Conservation (phyloP, 2,888 invertebrate species). For the Thera britannica region DNA sequence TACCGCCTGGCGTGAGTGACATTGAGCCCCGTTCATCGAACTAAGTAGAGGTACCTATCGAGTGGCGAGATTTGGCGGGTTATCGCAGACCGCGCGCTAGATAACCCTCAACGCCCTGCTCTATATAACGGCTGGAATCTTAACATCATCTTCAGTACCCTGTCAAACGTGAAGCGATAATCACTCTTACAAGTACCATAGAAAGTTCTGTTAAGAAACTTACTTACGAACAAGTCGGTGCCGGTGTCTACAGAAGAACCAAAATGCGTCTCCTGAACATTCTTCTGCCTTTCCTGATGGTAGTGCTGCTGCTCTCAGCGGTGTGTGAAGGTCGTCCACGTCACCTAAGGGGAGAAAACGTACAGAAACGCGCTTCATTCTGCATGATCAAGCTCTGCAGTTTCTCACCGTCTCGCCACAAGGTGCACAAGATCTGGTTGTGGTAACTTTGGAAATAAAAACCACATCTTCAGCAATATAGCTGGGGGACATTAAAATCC, state of each 20-base stretch:
- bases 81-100: conserved; percentile 76
- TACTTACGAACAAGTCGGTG: conserved; percentile 20
- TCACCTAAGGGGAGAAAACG: conserved; percentile 52
- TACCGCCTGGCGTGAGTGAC: conserved; percentile 59
- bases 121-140: conserved; percentile 68
- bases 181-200: conserved; percentile 32
- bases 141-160: conserved; percentile 64
- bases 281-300: conserved; percentile 49
- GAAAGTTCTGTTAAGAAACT: not conserved
- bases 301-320: conserved; percentile 56
- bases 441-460: conserved; percentile 31
- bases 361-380: conserved; percentile 46
- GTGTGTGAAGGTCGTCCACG: conserved; percentile 48
- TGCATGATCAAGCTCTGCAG: conserved; percentile 72
- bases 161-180: conserved; percentile 59
- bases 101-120: conserved; percentile 60
- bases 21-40: conserved; percentile 81
- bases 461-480: not conserved
- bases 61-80: conserved; percentile 69
- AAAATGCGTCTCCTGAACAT: conserved; percentile 70
- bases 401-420: conserved; percentile 48
- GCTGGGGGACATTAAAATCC: not conserved
- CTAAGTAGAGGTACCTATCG: conserved; percentile 46
- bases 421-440: conserved; percentile 42
- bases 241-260: conserved; percentile 16